Conservation (phyloP, 2,797 vertebrate species). For the Amniataba percoides region DNA sequence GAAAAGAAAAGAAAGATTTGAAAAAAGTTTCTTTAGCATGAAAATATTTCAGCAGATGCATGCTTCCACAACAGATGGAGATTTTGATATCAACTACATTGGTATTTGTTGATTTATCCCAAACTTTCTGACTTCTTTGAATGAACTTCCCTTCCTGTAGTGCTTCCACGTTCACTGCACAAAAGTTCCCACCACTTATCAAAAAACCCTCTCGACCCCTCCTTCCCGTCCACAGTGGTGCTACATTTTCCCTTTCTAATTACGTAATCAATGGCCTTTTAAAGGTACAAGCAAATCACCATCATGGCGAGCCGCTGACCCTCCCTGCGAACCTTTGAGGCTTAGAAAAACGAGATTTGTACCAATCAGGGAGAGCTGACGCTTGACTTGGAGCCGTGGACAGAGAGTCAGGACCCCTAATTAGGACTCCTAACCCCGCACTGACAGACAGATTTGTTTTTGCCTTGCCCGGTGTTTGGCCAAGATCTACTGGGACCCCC, state of each 20-base stretch:
- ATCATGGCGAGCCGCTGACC: conserved; percentile 81
- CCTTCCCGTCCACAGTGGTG: conserved; percentile 38
- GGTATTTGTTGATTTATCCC: background rate
- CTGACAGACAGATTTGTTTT: conserved; percentile 88
- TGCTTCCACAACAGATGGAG: background rate
- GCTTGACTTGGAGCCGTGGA: conserved; percentile 84
- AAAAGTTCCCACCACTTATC: conserved; percentile 74
- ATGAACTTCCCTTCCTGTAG: conserved; percentile 3
- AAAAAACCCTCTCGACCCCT: conserved; percentile 38
- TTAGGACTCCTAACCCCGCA: conserved; percentile 84
- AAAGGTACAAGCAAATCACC: conserved; percentile 87
- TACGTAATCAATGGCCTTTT: conserved; percentile 87
- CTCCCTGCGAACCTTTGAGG: conserved; percentile 81
- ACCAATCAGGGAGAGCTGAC: conserved; percentile 81
- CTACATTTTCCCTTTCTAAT: conserved; percentile 81
- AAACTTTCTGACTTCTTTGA: conserved; percentile 10
- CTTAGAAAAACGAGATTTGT: conserved; percentile 84
- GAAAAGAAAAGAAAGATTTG: background rate
- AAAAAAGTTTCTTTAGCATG: too few relatives aligned
- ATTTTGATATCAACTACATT: background rate
- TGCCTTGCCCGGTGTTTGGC: conserved; percentile 85
- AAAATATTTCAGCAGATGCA: background rate
- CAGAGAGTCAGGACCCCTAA: conserved; percentile 81
- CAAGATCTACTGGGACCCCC: conserved; percentile 87
- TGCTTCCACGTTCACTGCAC: conserved; percentile 20